Conservation (phyloP, 1,140 invertebrate species). For the Meloidogyne floridensis region DNA sequence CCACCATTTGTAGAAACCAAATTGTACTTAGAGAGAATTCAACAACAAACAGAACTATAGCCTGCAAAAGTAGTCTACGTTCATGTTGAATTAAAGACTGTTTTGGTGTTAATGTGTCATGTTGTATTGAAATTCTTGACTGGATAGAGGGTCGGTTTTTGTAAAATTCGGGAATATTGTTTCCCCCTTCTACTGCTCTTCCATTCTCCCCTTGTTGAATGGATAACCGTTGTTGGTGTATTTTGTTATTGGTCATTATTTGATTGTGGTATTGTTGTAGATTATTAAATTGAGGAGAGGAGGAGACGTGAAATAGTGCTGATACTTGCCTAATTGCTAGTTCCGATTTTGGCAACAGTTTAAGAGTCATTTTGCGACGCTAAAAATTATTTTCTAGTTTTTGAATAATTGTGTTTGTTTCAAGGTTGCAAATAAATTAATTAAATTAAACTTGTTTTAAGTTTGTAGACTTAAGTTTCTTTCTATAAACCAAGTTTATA, state of each 20-base stretch:
- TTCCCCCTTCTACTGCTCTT: too few species aligned
- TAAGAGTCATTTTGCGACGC: background rate
- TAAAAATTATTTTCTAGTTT: background rate
- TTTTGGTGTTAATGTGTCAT: background rate
- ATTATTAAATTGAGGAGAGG: background rate
- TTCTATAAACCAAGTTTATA: too few species aligned
- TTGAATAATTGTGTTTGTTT: too few species aligned
- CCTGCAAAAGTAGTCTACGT: background rate
- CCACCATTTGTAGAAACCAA: slow-evolving; percentile 14
- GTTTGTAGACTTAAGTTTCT: too few species aligned
- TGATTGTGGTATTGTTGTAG: background rate
- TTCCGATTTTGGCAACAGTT: background rate
- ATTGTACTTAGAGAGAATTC: slow-evolving; percentile 1
- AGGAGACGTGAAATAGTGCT: background rate
- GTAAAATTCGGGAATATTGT: too few species aligned
- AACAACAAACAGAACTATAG: background rate
- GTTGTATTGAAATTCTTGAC: slow-evolving; percentile 2
- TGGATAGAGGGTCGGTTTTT: background rate
- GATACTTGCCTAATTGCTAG: background rate
- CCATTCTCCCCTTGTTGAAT: background rate
- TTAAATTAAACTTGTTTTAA: too few species aligned
- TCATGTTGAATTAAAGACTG: slow-evolving; percentile 8
- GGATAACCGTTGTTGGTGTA: background rate
- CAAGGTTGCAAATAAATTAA: too few species aligned
- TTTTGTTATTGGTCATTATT: background rate